phyloP scores from a whole-genome alignment of 2,797 vertebrate genomes.

The Thaleichthys pacificus region DNA sequence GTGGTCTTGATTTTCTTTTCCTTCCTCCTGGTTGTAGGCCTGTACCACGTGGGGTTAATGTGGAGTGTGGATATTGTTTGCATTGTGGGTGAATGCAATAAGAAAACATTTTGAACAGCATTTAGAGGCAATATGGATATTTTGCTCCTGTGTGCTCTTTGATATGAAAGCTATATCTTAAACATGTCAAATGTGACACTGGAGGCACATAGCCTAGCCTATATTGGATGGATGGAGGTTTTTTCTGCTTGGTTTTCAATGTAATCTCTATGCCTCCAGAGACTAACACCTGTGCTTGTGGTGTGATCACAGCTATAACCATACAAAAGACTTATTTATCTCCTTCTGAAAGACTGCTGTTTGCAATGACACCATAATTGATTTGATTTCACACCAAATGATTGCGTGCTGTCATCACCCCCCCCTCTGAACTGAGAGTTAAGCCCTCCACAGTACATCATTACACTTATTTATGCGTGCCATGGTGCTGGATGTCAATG shows the following conservation, averaged over 20 bases:
- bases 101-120: no score
- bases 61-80: not conserved
- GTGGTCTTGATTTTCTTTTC: conserved; percentile 12
- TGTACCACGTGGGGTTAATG: conserved; percentile 8
- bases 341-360: not conserved
- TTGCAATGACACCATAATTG: conserved; percentile 9
- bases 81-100: not conserved
- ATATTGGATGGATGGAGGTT: no score
- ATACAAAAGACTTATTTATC: no score
- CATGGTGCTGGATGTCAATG: not conserved
- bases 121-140: no score
- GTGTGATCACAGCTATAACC: not conserved
- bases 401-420: conserved; percentile 1
- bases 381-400: conserved; percentile 35
- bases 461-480: not conserved
- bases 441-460: not conserved
- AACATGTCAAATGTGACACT: not conserved
- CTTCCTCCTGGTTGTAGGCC: not conserved
- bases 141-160: no score
- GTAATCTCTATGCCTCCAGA: no score
- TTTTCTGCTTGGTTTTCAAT: no score
- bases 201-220: no score
- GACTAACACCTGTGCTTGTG: not conserved
- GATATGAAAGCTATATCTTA: no score
- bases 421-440: not conserved